Conservation (phyloP, 2,797 vertebrate species). For the Diplodus puntazzo region DNA sequence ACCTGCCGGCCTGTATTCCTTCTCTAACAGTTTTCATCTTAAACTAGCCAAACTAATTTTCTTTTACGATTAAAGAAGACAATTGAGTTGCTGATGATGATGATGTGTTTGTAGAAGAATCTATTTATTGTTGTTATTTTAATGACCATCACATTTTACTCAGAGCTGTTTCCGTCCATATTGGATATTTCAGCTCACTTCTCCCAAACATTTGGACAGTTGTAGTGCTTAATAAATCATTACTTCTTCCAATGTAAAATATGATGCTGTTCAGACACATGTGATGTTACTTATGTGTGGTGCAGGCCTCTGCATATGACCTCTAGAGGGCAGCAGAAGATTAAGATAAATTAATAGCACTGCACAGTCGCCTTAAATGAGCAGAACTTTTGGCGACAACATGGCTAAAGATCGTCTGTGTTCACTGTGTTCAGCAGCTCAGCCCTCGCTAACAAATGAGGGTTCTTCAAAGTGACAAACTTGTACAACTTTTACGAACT, state of each 20-base stretch:
- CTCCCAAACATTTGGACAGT: neutral
- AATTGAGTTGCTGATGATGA: neutral
- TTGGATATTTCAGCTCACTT: neutral
- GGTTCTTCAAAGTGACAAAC: slow-evolving; percentile 20
- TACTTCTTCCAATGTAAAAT: neutral
- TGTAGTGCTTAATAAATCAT: neutral
- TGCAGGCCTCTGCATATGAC: neutral
- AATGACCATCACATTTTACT: neutral
- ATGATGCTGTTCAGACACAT: neutral
- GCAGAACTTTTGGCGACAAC: neutral
- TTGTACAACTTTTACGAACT: slow-evolving; percentile 37
- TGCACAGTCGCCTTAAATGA: neutral
- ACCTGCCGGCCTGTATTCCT: neutral
- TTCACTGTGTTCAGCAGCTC: neutral
- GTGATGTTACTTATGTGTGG: neutral
- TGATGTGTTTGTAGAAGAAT: neutral
- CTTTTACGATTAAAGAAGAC: neutral
- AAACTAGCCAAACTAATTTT: neutral
- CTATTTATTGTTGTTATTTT: neutral
- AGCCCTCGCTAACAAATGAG: slow-evolving; percentile 7
- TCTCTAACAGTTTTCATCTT: neutral
- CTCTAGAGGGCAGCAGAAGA: slow-evolving; percentile 76
- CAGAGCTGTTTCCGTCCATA: neutral
- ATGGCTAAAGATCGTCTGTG: neutral
- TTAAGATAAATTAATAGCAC: slow-evolving; percentile 8